Evolutionary conservation across 2,113 vertebrate species (phyloP).

Genomic region (Lepus timidus): DNA sequence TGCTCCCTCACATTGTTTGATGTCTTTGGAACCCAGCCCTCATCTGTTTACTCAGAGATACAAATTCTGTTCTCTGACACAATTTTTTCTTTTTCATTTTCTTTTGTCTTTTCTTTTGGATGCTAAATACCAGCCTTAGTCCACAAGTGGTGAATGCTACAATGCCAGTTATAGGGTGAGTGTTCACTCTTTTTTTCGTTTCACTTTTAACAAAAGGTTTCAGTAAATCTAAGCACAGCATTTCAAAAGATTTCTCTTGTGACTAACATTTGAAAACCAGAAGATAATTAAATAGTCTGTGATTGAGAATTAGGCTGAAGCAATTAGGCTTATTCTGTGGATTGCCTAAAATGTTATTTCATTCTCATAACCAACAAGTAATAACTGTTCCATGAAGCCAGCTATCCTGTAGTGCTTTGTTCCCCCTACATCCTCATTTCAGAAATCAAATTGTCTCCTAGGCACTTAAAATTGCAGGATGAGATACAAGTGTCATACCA

Average conservation of each 20-base stretch:
- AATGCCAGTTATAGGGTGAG: too few species aligned
- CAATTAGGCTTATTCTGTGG: not conserved
- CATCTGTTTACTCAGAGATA: not conserved
- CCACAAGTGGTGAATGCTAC: not conserved
- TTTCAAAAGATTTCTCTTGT: not conserved
- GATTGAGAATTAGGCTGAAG: not conserved
- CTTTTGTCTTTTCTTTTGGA: not conserved
- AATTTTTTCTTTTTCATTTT: not conserved
- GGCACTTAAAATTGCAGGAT: not conserved
- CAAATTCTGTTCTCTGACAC: not conserved
- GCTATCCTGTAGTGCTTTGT: not conserved
- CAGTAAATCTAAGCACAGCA: not conserved
- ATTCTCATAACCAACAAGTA: not conserved
- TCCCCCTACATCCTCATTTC: not conserved
- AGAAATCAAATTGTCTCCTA: conserved; percentile 33
- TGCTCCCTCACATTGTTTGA: not conserved
- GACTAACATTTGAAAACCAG: not conserved
- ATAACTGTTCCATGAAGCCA: not conserved
- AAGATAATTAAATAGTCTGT: not conserved
- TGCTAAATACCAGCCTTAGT: not conserved
- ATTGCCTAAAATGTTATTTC: not conserved
- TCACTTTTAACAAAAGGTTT: not conserved
- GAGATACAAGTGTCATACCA: not conserved
- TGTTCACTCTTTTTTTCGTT: not conserved
- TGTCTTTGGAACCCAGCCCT: not conserved